phyloP scores from a whole-genome alignment of 64 coral and sea anemone species.

The Orbicella faveolata region DNA sequence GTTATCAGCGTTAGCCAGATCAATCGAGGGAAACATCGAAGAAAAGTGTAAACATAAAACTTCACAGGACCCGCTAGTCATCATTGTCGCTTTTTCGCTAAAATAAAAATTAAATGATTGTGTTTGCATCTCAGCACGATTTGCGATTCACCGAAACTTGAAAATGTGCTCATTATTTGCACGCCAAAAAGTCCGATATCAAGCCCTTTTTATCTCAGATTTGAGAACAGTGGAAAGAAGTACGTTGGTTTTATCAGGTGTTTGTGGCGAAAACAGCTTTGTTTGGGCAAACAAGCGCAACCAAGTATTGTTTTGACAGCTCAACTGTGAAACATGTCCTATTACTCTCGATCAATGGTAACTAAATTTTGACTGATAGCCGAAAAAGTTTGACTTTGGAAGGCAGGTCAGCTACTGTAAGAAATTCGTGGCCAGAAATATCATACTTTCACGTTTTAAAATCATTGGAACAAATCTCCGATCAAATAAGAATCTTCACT shows the following conservation, averaged over 20 bases:
- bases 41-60: conserved; percentile 5
- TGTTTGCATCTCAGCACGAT: neutral
- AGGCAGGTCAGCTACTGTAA: too few species aligned
- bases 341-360: neutral
- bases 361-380: neutral
- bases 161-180: neutral
- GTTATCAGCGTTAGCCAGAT: neutral
- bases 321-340: neutral
- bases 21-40: neutral
- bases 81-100: neutral
- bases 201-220: neutral
- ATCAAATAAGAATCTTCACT: neutral
- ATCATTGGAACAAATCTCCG: neutral
- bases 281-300: conserved; percentile 18
- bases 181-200: neutral
- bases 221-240: neutral
- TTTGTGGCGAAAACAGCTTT: conserved; percentile 21
- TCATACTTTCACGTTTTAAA: neutral
- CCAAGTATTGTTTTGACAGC: conserved; percentile 22
- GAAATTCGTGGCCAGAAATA: neutral
- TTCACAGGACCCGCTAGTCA: neutral
- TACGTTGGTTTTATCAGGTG: conserved; percentile 21
- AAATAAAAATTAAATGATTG: conserved; percentile 4
- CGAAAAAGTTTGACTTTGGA: conserved; percentile 5
- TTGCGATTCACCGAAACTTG: neutral